A percentile compares a stretch with the other conserved stretches of the same genome.
Evolutionary conservation across 2,113 vertebrate species (phyloP).

Genomic region (Elephas maximus): DNA sequence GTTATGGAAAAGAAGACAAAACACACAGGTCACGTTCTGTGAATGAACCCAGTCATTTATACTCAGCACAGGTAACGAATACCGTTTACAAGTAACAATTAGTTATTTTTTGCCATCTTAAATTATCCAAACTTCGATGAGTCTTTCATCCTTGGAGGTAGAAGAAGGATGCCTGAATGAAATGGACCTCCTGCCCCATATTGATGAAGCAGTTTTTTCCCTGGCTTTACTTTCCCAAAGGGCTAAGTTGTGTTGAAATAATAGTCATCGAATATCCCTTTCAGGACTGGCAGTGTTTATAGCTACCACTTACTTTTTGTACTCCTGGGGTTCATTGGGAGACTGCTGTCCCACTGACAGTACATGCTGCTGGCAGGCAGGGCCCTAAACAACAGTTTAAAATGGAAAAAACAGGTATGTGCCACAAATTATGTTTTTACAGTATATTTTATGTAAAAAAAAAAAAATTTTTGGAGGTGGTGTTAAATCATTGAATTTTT

Average conservation of each 20-base stretch:
- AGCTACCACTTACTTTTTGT: no score
- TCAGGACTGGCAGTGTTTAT: no score
- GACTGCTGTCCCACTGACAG: no score
- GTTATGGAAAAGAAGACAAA: no score
- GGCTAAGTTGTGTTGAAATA: not conserved
- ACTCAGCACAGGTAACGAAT: not conserved
- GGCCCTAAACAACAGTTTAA: no score
- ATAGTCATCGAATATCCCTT: not conserved
- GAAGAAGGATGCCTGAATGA: not conserved
- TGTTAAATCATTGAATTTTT: no score
- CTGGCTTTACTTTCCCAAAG: not conserved
- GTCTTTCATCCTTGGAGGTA: not conserved
- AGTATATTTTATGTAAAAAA: no score
- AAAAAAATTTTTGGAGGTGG: no score
- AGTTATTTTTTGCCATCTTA: not conserved
- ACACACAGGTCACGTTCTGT: fast-evolving
- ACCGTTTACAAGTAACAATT: not conserved
- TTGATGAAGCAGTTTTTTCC: not conserved
- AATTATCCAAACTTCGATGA: not conserved
- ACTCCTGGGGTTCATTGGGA: no score
- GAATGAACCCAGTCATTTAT: not conserved
- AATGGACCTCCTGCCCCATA: not conserved
- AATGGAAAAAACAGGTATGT: no score
- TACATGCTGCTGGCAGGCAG: no score
- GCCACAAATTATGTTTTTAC: no score